A percentile compares a stretch with the other conserved stretches of the same genome.
These are phyloP conservation scores for Thysanoteuthis rhombus DNA, from an alignment of 2,888 invertebrate species.

Conservation along the genomic window DNA sequence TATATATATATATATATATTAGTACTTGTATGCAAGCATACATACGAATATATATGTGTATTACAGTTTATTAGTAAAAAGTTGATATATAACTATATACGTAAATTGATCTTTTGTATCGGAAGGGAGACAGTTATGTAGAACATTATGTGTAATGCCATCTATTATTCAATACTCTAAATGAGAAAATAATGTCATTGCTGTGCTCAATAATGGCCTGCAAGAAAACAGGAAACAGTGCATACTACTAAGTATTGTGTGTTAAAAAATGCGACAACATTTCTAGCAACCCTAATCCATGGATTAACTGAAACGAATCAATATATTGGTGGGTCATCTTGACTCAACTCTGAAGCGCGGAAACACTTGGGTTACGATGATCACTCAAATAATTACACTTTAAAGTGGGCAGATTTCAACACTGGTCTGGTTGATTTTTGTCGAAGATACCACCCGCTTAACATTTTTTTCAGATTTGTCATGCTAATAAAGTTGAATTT, in stretches of 20 bases:
- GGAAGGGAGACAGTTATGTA: too few species aligned
- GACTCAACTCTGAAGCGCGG: not conserved
- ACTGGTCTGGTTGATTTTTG: not conserved
- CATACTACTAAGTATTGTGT: not conserved
- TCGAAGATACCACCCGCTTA: too few species aligned
- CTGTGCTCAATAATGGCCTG: not conserved
- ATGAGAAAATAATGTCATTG: not conserved
- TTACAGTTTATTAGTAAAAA: too few species aligned
- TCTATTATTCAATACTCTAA: not conserved
- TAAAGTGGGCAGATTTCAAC: not conserved
- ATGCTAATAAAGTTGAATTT: too few species aligned
- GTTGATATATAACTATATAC: too few species aligned
- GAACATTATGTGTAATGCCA: too few species aligned
- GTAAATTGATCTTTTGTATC: too few species aligned
- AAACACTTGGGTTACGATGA: not conserved
- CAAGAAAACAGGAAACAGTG: not conserved
- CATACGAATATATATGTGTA: too few species aligned
- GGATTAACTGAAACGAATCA: not conserved
- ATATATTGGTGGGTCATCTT: not conserved
- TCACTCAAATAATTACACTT: not conserved
- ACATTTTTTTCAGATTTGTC: too few species aligned
- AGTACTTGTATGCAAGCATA: not conserved
- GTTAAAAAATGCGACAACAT: not conserved
- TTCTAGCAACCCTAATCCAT: not conserved
- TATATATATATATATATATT: constrained; percentile 22